Base-by-base conservation (phyloP, 1,140 invertebrate species). In the Listronotus oregonensis region DNA sequence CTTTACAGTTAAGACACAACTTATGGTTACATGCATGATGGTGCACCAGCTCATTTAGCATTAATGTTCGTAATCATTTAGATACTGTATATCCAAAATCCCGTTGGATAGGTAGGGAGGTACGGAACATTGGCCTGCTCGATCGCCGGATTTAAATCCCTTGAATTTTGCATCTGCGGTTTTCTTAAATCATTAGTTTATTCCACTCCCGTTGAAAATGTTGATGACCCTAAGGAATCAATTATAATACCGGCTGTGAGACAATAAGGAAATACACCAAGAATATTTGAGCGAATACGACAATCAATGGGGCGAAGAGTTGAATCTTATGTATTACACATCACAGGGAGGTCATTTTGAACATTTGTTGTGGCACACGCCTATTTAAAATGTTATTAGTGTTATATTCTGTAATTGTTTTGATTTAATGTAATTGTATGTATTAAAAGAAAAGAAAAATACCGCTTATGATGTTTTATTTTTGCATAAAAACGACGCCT, bases 51-150 rank as follows among this genome's bases (percentile, higher is more conserved):
- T 11, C 58, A 71, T 58, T 61, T 50, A 68, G 44, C 37, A 66
- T 64, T 27, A 37, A 42, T 50, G 69, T 72, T 21, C 57, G 73
- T 64, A 43, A 67, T 57, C n/a, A 64, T 34, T 69, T 80, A 47
- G 69, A 77, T 66, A 55, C 37, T 52, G 56, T 34, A 27, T 75
- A 71, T 72, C 59, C 54, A 50, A 49, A 66, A n/a, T n/a, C n/a
- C 15, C 17, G 65, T 27, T 79, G 73, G 76, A 75, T 80, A 64
- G 71, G 75, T 52, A 71, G 42, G 71, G 58, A 54, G 71, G 73
- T 56, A 71, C 68, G 27, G 57, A 72, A 59, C 9, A 11, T 47
- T 79, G 77, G 75, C 76, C 73, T 51, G 60, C 75, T 63, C 50
- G 73, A 42, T 77, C 70, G 14, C 72, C 21, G 21, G 21, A 27